Evolutionary conservation across 2,113 vertebrate species (phyloP), one percentile per base, ranked within the genome.

Genomic region (Papio anubis): DNA sequence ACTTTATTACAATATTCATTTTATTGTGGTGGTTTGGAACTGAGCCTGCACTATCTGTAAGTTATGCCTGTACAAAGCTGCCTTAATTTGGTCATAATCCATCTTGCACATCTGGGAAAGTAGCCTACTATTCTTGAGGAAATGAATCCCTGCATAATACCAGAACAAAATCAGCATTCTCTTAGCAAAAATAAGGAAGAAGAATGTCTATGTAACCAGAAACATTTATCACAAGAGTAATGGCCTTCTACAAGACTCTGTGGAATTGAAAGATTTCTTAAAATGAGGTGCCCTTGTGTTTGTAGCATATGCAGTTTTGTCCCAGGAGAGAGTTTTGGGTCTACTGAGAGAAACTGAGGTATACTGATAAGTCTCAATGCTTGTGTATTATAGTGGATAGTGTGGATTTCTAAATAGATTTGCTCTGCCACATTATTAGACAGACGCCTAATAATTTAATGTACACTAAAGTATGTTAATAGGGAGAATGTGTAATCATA

Each of bases 401-500:
- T 90, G 38, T 43, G 27, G 4, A 64, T 85, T 93, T 95, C 82
- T 90, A 88, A 82, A 89, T 35, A 82, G 45, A 55, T 89, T 92
- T 88, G 21, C 38, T 43, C 64, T 76, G 45, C 10, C 50, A 88
- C 38, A 50, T 79, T 86, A 38, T 97, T 88, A 96, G 50, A 81
- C 32, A 92, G 43, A 35, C 1, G 52, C 64, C 57, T 96, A 57
- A 91, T 88, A 90, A 97, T 88, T 79, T 83, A 82, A 83, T 83
- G 35, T 87, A 68, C 27, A 78, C 6, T 88, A 45, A 94, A 81
- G 30, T 72, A 86, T 70, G 57, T 88, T 88, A 92, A 95, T 81
- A 90, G 35, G 20, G 21, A 87, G 9, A 88, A 68, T 52, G 20
- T 88, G 45, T 93, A 92, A 96, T 43, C 82, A 45, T 96, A 88